A percentile compares a stretch with the other conserved stretches of the same genome.
phyloP scores from a whole-genome alignment of 2,888 invertebrate species.

The Stegana nigrithorax region DNA sequence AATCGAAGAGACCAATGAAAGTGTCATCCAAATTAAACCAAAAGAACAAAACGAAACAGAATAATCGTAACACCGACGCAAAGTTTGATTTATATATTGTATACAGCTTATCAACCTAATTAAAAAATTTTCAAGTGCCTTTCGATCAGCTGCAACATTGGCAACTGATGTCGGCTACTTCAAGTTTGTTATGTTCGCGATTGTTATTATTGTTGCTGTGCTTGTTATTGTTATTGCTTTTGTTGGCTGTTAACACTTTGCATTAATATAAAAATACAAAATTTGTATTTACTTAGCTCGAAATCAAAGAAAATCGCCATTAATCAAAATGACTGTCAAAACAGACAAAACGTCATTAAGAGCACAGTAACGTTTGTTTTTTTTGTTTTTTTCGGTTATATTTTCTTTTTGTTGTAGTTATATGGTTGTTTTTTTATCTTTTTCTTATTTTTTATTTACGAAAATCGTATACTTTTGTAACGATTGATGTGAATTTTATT shows the following conservation, averaged over 20 bases:
- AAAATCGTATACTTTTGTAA: background rate
- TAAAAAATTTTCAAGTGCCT: background rate
- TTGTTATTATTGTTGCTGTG: background rate
- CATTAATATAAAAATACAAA: too few species aligned
- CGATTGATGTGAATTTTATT: background rate
- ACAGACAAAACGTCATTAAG: conserved; percentile 12
- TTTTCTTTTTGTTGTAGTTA: conserved; percentile 20
- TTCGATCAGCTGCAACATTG: background rate
- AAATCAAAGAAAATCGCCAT: conserved; percentile 9
- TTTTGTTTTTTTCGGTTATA: conserved; percentile 17
- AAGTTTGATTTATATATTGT: background rate
- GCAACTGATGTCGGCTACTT: background rate
- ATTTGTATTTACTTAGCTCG: conserved; percentile 18
- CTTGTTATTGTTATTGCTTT: conserved; percentile 27
- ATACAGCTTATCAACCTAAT: too few species aligned
- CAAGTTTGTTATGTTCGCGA: background rate
- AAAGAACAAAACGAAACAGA: too few species aligned
- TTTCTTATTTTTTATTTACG: conserved; percentile 11
- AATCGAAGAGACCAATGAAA: background rate
- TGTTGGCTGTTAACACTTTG: conserved; percentile 24
- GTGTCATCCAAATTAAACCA: too few species aligned
- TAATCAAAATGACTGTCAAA: conserved; percentile 21
- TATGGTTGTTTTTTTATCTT: conserved; percentile 18
- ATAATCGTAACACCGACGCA: background rate
- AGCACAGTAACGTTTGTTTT: conserved; percentile 5